Evolutionary conservation across 1,140 invertebrate species (phyloP), one percentile per base, ranked within the genome.

Genomic region (Arctopsyche grandis): DNA sequence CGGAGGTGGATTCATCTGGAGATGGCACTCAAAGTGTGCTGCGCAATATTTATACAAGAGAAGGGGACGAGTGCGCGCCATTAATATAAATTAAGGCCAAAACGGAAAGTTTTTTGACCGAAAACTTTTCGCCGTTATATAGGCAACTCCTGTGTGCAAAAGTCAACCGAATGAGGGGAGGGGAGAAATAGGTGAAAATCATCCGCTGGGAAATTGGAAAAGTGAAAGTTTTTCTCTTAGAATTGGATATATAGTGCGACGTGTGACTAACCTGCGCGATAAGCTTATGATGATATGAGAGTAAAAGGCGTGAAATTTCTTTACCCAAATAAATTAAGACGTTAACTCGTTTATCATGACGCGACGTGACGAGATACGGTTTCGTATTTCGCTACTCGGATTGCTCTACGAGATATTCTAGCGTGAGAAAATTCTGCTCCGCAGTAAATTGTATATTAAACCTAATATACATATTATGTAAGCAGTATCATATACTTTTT

Each of bases 61-160:
- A 12, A 12, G 16, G 16, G 1, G 48, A 52, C 4, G 63, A 9
- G 9, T 26, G 21, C 7, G 24, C 19, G 9, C 63, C 24, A 66
- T 66, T 66, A 66, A 66, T 66, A 66, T 66, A 66, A 66, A 66
- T 66, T 66, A 66, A 29, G 63, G 19, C 24, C 24, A 5, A 29
- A 66, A 29, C 12, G 12, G 48, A 52, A 52, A 52, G 48, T 52
- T 52, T 52, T 52, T 52, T 52, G 48, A 26, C 63, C 24, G 63
- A 29, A 66, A 66, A 22, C 21, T 66, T 66, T 66, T 26, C 56
- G 1, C n/a, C 48, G 12, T 52, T 16, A 19, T 16, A 60, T 19
- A 19, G 21, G 56, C 21, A 9, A 21, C 16, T 60, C 21, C 56
- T 16, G 29, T 38, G 56, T 60, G 56, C 9, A 21, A 60, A 52